These are phyloP conservation scores for Dryococelus australis DNA, from an alignment of 2,888 invertebrate genomes.

Conservation along the genomic window DNA sequence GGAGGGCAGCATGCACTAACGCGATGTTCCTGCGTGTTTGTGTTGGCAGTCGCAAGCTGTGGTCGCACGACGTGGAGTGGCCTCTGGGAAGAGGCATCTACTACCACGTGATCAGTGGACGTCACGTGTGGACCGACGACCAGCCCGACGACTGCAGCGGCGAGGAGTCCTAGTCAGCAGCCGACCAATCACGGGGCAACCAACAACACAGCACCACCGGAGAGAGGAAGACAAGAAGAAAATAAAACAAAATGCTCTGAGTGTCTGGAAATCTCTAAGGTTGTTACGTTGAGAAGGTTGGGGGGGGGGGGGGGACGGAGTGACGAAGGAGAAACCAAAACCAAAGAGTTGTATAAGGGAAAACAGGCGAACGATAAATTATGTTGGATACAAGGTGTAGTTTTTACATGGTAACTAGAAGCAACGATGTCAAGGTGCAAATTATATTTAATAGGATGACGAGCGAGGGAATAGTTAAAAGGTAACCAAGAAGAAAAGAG, in stretches of 20 bases:
- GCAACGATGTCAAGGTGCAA: not conserved
- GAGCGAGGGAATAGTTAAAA: no score
- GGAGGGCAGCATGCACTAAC: not conserved
- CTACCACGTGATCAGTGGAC: conserved; percentile 43
- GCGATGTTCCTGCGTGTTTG: not conserved
- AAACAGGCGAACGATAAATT: not conserved
- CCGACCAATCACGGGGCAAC: no score
- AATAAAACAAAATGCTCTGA: not conserved
- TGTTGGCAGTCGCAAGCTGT: conserved; percentile 41
- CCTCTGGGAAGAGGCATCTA: conserved; percentile 41
- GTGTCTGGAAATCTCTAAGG: no score
- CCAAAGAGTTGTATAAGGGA: not conserved
- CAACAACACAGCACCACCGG: no score
- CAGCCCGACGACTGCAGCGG: conserved; percentile 36
- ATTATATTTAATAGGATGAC: not conserved
- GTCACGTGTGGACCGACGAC: conserved; percentile 38
- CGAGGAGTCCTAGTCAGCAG: conserved; percentile 24
- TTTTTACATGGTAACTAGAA: not conserved
- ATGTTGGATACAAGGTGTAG: not conserved
- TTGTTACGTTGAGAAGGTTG: no score
- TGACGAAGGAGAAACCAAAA: not conserved
- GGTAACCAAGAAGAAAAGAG: no score
- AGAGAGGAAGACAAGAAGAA: not conserved
- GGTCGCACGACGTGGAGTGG: conserved; percentile 42
- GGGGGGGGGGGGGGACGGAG: not conserved